phyloP scores from a whole-genome alignment of 2,113 vertebrate species.

The human (Homo sapiens) region DNA sequence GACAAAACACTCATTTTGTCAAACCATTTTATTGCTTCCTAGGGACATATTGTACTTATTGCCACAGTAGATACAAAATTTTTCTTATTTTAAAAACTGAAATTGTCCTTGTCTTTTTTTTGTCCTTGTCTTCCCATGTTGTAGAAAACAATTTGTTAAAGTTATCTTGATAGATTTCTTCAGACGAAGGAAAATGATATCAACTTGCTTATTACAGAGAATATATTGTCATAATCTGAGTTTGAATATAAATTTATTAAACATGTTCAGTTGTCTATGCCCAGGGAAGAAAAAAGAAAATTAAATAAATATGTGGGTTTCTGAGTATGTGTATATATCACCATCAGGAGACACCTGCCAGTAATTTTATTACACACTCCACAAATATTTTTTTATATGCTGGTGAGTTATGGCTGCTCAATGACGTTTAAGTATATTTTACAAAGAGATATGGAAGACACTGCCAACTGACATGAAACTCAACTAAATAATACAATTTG shows the following conservation, averaged over 20 bases:
- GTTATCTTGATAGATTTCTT: not conserved
- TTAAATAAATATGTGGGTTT: not conserved
- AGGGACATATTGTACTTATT: not conserved
- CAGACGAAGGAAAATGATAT: not conserved
- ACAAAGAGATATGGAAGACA: not conserved
- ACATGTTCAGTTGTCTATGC: too few relatives aligned
- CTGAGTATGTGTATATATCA: not conserved
- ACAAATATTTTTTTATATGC: not conserved
- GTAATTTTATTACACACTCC: not conserved
- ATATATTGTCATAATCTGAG: not conserved
- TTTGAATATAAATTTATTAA: not conserved
- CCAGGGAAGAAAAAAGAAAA: not conserved
- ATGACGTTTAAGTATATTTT: not conserved
- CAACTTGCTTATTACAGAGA: not conserved
- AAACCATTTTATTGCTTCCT: not conserved
- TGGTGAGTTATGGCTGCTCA: not conserved
- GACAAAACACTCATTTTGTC: not conserved
- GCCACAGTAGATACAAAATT: not conserved
- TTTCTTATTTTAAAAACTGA: too few relatives aligned
- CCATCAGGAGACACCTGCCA: fast-evolving
- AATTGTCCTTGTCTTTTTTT: too few relatives aligned
- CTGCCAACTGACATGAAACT: not conserved
- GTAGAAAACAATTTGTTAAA: not conserved
- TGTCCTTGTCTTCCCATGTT: not conserved
- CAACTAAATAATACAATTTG: not conserved